Evolutionary conservation across 2,113 vertebrate species (phyloP).

Genomic region (Tragelaphus buxtoni): DNA sequence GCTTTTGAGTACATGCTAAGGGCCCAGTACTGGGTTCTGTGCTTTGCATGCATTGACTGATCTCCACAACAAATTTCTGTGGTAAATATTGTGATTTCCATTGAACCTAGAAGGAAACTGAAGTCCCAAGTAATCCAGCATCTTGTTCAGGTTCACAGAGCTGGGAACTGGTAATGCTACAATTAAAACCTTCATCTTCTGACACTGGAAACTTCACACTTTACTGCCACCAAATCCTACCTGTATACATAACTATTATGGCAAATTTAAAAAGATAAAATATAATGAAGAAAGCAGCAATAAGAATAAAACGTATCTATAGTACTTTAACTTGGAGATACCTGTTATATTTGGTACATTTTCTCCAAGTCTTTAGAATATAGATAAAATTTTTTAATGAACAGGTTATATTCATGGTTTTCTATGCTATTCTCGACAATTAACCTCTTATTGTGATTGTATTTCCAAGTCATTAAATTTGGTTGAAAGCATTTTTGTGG

Average conservation of each 20-base stretch:
- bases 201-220: neutral
- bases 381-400: neutral
- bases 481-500: conserved; percentile 10
- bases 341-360: neutral
- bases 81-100: conserved; percentile 27
- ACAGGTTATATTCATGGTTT: neutral
- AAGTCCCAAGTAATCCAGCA: neutral
- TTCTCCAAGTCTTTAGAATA: neutral
- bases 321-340: neutral
- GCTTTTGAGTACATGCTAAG: neutral
- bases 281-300: neutral
- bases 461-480: conserved; percentile 34
- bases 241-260: neutral
- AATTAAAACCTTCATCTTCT: neutral
- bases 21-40: neutral
- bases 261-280: neutral
- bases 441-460: conserved; percentile 6
- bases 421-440: conserved; percentile 2
- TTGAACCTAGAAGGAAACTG: neutral
- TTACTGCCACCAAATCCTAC: neutral
- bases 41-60: neutral
- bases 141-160: neutral
- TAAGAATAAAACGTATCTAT: neutral
- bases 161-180: neutral
- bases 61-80: neutral